These are phyloP conservation scores for Brachyistius frenatus DNA, from an alignment of 2,113 vertebrate genomes.

Conservation along the genomic window DNA sequence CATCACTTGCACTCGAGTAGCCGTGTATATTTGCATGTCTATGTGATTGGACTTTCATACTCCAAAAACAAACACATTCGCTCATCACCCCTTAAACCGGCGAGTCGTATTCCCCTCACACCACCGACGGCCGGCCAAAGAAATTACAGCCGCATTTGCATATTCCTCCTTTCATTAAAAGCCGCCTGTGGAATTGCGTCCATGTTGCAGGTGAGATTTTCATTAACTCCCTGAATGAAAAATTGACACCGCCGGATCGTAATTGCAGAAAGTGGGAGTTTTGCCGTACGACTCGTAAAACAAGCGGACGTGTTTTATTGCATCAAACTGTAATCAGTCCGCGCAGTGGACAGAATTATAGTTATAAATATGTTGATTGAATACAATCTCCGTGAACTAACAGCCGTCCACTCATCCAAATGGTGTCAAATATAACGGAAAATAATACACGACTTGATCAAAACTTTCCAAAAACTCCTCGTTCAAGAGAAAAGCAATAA, in stretches of 20 bases:
- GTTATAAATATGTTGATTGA: not conserved
- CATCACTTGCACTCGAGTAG: slow-evolving; percentile 1
- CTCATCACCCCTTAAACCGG: no score
- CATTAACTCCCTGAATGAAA: slow-evolving; percentile 40
- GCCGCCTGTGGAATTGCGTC: not conserved
- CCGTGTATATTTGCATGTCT: slow-evolving; percentile 9
- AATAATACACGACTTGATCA: no score
- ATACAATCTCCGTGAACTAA: not conserved
- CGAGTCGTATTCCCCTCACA: slow-evolving; percentile 25
- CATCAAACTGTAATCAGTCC: not conserved
- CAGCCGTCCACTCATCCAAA: not conserved
- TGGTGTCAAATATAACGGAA: not conserved
- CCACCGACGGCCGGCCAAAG: not conserved
- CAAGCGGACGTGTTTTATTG: slow-evolving; percentile 14
- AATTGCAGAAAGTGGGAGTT: slow-evolving; percentile 16
- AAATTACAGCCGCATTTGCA: slow-evolving; percentile 46
- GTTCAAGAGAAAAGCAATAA: not conserved
- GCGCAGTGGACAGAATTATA: not conserved
- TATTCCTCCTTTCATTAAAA: slow-evolving; percentile 38
- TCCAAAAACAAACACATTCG: slow-evolving; percentile 6
- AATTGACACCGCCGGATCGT: slow-evolving; percentile 1
- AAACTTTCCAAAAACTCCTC: not conserved
- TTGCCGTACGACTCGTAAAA: not conserved
- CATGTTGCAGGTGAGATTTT: slow-evolving; percentile 21
- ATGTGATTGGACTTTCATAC: not conserved